Evolutionary conservation across 2,113 vertebrate species (phyloP), one percentile per base, ranked within the genome.

Genomic region (Bufo bufo): DNA sequence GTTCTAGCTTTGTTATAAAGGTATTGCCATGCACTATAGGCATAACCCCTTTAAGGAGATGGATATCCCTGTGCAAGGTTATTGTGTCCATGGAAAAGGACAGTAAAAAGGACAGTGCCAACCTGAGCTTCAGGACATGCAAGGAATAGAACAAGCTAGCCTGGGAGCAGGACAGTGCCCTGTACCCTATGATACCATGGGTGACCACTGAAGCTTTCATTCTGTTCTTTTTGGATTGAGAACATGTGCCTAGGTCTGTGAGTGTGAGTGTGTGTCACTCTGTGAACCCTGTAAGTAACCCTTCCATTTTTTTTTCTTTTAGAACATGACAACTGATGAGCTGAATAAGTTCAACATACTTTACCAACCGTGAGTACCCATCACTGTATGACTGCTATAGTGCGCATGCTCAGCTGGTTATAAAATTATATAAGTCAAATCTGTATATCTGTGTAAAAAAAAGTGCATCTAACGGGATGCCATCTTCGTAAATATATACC

Each of bases 311-410:
- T 4, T 4, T 80, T 88, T 50, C 90, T 77, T 90, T 92, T 93
- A 97, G 97, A 96, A 90, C 83, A 79, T 95, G 89, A 91, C 93
- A 52, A 92, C 94, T 13, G 89, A 85, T 69, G 96, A 96, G 61
- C 90, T 96, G 90, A 95, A 93, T 91, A 94, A 45, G 91, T 97
- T 97, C 91, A 96, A 93, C 91, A 90, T 93, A 90, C 91, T 95
- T 88, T 92, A 96, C 54, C 95, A 93, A 77, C 95, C 90, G 96
- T 98, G 92, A 97, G 97, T 96, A 75, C 9, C 23, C 11, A 66
- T 72, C 10, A 43, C 33, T 43, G 23, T 16, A 45, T 45, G 69
- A 45, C 66, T 16, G 23, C 33, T 72, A 45, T 45, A 72, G 5
- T 72, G 63, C 45, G 10, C 4, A 4, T 66, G 20, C 8, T 74